Conservation (phyloP, 2,888 invertebrate species). For the Thymelicus acteon region DNA sequence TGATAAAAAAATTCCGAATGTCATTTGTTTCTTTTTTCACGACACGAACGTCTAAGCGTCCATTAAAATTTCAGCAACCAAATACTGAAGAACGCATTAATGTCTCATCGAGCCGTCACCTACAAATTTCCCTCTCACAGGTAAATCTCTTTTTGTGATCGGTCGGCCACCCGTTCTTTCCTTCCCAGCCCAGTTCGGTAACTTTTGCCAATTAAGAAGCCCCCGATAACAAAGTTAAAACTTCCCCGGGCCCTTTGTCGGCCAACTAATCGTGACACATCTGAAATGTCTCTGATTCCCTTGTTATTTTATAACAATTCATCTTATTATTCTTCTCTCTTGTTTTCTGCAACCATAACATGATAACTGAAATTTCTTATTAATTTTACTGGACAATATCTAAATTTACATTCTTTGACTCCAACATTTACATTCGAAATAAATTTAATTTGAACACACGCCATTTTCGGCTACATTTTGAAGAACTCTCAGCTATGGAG, state of each 20-base stretch:
- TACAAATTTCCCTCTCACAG: constrained; percentile 10
- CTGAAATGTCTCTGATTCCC: constrained; percentile 45
- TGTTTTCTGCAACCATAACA: not conserved
- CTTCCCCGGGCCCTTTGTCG: constrained; percentile 51
- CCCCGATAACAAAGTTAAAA: constrained; percentile 56
- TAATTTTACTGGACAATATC: too few relatives aligned
- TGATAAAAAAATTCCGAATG: too few relatives aligned
- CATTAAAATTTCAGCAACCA: too few relatives aligned
- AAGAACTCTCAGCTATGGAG: too few relatives aligned
- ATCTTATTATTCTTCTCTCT: constrained; percentile 11
- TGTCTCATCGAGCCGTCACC: constrained; percentile 1
- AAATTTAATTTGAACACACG: too few relatives aligned
- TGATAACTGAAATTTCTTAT: not conserved
- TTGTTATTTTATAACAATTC: constrained; percentile 26
- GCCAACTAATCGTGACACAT: constrained; percentile 55
- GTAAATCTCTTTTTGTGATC: constrained; percentile 53
- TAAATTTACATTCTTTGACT: too few relatives aligned
- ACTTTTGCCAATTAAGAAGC: constrained; percentile 59
- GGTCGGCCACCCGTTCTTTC: constrained; percentile 58
- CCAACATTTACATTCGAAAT: too few relatives aligned
- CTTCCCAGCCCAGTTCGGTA: constrained; percentile 46
- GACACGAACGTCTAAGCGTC: too few relatives aligned
- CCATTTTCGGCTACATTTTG: too few relatives aligned
- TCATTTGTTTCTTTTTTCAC: too few relatives aligned
- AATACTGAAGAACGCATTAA: not conserved